These are phyloP conservation scores for Mesembrinibis cayennensis DNA, from an alignment of 2,113 vertebrate species.

Conservation along the genomic window DNA sequence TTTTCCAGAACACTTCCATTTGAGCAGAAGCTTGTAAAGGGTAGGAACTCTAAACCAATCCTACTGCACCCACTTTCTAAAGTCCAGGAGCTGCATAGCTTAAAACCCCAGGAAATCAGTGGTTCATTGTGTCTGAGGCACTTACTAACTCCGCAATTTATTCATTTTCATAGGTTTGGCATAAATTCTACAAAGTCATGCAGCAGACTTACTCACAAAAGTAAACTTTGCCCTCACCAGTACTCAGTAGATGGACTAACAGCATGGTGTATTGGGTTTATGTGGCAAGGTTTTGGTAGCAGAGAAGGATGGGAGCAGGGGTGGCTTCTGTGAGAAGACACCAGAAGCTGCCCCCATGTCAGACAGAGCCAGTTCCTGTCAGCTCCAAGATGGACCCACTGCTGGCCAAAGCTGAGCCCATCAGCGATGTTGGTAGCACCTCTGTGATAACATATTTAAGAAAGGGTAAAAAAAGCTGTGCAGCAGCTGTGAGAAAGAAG, in stretches of 20 bases:
- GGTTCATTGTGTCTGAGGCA: background rate
- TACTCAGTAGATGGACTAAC: background rate
- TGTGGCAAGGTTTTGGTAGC: background rate
- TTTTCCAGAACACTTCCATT: background rate
- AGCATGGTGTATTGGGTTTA: background rate
- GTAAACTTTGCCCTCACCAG: background rate
- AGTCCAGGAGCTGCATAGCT: background rate
- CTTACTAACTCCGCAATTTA: background rate
- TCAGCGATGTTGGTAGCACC: accelerated
- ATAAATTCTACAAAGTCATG: background rate
- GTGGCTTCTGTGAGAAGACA: background rate
- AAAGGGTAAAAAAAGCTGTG: background rate
- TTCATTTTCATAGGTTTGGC: background rate
- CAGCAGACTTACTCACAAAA: background rate
- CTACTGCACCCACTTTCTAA: background rate
- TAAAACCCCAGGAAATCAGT: background rate
- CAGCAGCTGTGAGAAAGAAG: background rate
- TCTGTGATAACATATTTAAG: background rate
- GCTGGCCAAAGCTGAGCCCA: background rate
- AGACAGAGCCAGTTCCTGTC: background rate
- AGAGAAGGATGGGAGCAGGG: background rate
- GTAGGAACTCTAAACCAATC: background rate
- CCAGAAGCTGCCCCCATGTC: background rate
- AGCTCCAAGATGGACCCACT: background rate
- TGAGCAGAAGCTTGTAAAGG: background rate